Conservation (phyloP, 2,113 vertebrate genomes). For the Neofelis nebulosa region DNA sequence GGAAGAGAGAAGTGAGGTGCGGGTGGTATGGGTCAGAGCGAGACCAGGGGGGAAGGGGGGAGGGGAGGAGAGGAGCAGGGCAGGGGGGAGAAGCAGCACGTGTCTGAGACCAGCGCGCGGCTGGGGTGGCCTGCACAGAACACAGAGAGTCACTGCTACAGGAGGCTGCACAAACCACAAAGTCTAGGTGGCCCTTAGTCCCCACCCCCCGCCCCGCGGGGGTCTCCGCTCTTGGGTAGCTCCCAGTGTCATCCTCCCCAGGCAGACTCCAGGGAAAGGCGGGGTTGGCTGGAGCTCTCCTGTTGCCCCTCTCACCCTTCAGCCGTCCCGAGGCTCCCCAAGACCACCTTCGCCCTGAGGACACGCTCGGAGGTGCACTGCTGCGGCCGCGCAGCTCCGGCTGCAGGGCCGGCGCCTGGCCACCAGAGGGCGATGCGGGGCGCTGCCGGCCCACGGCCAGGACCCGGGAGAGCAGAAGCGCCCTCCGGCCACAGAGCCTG, state of each 20-base stretch:
- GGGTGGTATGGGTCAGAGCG: fast-evolving
- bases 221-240: neutral
- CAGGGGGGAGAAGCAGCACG: neutral
- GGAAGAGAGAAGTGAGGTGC: too few species aligned
- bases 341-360: too few species aligned
- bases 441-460: fast-evolving
- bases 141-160: neutral
- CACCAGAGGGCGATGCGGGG: neutral
- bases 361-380: too few species aligned
- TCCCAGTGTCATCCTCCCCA: neutral
- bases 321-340: fast-evolving
- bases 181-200: fast-evolving
- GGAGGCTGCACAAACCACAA: neutral
- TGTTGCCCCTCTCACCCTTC: neutral
- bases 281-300: fast-evolving
- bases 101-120: too few species aligned
- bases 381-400: fast-evolving
- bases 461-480: fast-evolving
- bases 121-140: neutral
- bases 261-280: neutral
- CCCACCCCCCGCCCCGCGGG: too few species aligned
- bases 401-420: neutral
- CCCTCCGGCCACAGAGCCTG: neutral
- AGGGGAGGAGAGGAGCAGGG: too few species aligned
- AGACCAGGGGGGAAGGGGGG: fast-evolving